phyloP scores from a whole-genome alignment of 2,113 vertebrate species.

The Rattus norvegicus region DNA sequence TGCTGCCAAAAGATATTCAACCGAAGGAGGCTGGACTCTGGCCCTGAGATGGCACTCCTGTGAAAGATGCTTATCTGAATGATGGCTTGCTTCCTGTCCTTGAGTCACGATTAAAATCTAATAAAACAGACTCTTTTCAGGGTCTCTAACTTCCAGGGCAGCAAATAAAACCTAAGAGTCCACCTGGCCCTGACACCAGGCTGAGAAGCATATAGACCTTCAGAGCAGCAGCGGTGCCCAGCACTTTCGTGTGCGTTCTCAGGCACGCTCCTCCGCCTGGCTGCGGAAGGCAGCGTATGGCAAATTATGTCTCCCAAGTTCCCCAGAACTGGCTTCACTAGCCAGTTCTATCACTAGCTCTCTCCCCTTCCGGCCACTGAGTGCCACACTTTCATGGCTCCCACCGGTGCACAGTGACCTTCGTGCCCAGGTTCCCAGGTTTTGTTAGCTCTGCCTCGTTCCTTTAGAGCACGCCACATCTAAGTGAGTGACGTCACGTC shows the following conservation, averaged over 20 bases:
- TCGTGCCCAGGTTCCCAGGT: neutral
- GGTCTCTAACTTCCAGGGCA: neutral
- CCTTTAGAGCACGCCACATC: neutral
- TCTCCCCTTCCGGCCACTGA: neutral
- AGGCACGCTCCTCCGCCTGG: neutral
- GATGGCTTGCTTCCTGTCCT: constrained; percentile 41
- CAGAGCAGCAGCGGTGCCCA: neutral
- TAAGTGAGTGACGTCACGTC: neutral
- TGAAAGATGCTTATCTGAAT: constrained; percentile 19
- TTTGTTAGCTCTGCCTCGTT: neutral
- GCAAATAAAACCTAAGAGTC: neutral
- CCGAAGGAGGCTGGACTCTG: constrained; percentile 21
- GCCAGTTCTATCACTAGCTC: neutral
- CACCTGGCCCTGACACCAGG: neutral
- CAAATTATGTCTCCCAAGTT: neutral
- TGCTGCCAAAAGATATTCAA: constrained; percentile 39
- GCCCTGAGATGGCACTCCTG: neutral
- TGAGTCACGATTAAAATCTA: constrained; percentile 55
- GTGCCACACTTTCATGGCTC: neutral
- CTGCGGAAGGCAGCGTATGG: too few species aligned
- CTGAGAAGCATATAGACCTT: constrained; percentile 25
- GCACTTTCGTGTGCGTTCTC: neutral
- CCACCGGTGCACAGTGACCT: neutral
- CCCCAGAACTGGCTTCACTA: neutral
- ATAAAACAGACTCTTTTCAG: constrained; percentile 38